Base-by-base conservation (phyloP, 2,888 invertebrate species). In the Thelaira solivaga region DNA sequence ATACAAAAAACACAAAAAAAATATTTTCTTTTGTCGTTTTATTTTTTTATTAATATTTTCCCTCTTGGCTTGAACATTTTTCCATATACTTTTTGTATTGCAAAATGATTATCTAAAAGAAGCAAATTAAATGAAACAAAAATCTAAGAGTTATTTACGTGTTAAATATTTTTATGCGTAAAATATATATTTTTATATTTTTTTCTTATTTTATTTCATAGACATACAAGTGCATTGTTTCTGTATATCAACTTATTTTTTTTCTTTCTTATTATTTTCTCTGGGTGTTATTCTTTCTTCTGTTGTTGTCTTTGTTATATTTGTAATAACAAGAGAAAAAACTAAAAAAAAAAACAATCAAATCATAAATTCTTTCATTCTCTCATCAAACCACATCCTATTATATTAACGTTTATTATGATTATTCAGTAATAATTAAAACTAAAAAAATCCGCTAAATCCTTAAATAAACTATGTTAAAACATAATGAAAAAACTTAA, bases 401-500 rank as follows among this genome's bases (percentile, higher is more conserved):
- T 74, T 78, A 74, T 78, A 74, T 74, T 78, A 78, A 78, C 65
- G 53, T 78, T 78, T 78, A 78, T 78, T 78, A 78, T 78, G 69
- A 78, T 69, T 74, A 78, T 78, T 78, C 78, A 78, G 68, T 77
- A 72, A 77, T 74, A 78, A 68, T 61, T 45, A 75, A 74, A 72
- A 49, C 22, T 59, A 71, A 71, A 55, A 67, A 62, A 78, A 78
- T 39, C 74, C 65, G 74, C 78, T 78, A 78, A 78, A 78, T 78
- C 74, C 74, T 78, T 78, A 78, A 78, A 78, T 78, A 78, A 78
- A 78, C 78, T 69, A 69, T 78, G 78, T 78, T 74, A 78, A 78
- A 65, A 74, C 74, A 78, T 73, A 69, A 78, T 51, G 67, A 53
- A 71, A 62, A 67, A 78, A 74, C 74, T 62, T 61, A 49, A 61